Evolutionary conservation across 2,797 vertebrate genomes (phyloP), one percentile per base, ranked within the genome.

Genomic region (Malurus leucopterus): DNA sequence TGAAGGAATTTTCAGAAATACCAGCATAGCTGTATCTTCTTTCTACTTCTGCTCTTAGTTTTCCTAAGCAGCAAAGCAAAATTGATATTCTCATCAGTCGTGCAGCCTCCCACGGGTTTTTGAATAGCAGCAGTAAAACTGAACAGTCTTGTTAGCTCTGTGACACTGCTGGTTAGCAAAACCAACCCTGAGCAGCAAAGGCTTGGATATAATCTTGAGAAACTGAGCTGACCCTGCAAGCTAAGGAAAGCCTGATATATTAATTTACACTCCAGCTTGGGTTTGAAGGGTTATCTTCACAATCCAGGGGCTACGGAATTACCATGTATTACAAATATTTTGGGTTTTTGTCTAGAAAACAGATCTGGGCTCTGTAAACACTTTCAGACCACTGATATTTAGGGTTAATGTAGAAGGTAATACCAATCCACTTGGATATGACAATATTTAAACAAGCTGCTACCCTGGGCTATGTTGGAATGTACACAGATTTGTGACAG

Each of bases 41-140:
- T 58, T 73, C 58, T 63, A 4, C 26, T 70, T 36, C 70, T 93
- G 70, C 58, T 89, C 54, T 65, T 41, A 75, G 70, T 43, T 82
- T 26, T 72, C 29, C 62, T 44, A 26, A 64, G 64, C 19, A 72
- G 86, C 74, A 46, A 61, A 23, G 40, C 47, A 88, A 58, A 95
- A 94, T 84, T 89, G 43, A 76, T 87, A 94, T 93, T 96, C 90
- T 90, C 79, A 88, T 92, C 92, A 93, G 91, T 79, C 14, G 38
- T 62, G 16, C 83, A 90, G 81, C 81, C 88, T 81, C 91, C 83
- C 77, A 76, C 77, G 16, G 41, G 50, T 70, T 92, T 75, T 49
- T 91, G 82, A 93, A 92, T 79, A 93, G 94, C 78, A 74, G 77
- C 92, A 91, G 87, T 18, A 93, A 91, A 95, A 85, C 78, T 73